Evolutionary conservation across 1,140 invertebrate species (phyloP), one percentile per base, ranked within the genome.

Genomic region (Apis dorsata): DNA sequence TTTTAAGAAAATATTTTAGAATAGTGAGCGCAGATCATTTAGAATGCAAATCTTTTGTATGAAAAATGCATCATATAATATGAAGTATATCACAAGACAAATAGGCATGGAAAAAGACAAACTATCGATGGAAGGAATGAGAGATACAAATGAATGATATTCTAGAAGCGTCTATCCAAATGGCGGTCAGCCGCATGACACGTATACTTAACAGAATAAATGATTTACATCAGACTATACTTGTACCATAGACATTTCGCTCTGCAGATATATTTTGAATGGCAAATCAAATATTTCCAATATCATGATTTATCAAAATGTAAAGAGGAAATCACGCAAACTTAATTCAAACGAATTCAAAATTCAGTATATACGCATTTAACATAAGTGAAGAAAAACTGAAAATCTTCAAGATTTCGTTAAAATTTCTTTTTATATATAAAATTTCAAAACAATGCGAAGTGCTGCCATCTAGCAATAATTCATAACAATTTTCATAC

Each of bases 151-250:
- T 85, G 83, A 85, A 86, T 79, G 83, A 77, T 79, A 86, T 85
- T 88, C 83, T 85, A 86, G 85, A 88, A 86, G 75, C 82, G 87
- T 88, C 85, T 69, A 79, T 77, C 85, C 83, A 87, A 88, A 88
- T 87, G 83, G 83, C 83, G 76, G 85, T 85, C 86, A 81, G 66
- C 71, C 79, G 63, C 77, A 79, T 62, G 73, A 81, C 77, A 83
- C 76, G 85, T 79, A 88, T 79, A 85, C 85, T 82, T 81, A 79
- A 19, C 75, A 21, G 63, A 77, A 82, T 84, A 76, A 86, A 86
- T 79, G 85, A 82, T 85, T 86, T 77, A 85, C 65, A 84, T 68
- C 73, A 7, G 53, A 34, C 28, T 15, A 53, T 55, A n/a, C 59
- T 44, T 44, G 75, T 49, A 69, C 15, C 68, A 59, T 59, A 49